Conservation (phyloP, 2,888 invertebrate genomes). For the Notocelia uddmanniana region DNA sequence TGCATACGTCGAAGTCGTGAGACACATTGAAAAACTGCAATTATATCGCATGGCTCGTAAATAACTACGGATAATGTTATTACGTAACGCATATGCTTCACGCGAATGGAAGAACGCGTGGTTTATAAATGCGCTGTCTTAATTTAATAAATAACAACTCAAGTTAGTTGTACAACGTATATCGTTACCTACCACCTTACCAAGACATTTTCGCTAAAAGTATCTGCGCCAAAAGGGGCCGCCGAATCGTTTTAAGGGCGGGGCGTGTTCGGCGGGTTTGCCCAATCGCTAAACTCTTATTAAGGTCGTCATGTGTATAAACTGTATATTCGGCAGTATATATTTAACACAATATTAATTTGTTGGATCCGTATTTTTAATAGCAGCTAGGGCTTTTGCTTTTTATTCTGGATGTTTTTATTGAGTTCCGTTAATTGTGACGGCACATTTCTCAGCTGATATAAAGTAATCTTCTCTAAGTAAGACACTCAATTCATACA, state of each 20-base stretch:
- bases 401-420: no score
- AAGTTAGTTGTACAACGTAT: no score
- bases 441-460: no score
- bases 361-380: background rate
- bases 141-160: no score
- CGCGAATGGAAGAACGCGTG: background rate
- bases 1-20: background rate
- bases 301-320: slow-evolving; percentile 46
- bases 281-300: slow-evolving; percentile 68
- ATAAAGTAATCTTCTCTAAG: no score
- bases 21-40: no score
- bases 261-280: slow-evolving; percentile 61
- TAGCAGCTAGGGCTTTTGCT: background rate
- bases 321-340: slow-evolving; percentile 59
- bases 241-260: slow-evolving; percentile 72
- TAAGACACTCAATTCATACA: no score
- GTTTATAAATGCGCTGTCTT: no score
- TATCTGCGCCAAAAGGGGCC: slow-evolving; percentile 45
- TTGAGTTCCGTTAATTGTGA: no score
- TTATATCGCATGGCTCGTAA: background rate
- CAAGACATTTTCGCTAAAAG: slow-evolving; percentile 29
- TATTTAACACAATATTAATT: slow-evolving; percentile 46
- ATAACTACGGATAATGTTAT: background rate
- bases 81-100: background rate
- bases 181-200: background rate